Base-by-base conservation (phyloP, 2,797 vertebrate genomes). In the Stomatorhinus walkeri region DNA sequence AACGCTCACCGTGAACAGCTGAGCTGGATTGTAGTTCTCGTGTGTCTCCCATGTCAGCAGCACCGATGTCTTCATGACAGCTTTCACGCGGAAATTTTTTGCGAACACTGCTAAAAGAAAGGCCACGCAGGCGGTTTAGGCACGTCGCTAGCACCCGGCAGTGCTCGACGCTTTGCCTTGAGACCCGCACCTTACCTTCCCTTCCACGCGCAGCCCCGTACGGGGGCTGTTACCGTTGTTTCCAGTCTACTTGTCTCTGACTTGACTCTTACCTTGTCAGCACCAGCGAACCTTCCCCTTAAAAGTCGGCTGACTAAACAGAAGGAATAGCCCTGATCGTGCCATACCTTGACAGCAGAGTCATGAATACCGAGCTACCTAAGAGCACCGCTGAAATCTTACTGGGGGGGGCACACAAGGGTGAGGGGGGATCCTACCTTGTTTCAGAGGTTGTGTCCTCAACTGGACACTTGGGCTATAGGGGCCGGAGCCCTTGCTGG, bases 1-100 rank as follows among this genome's bases (percentile, higher is more conserved):
- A 1, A 0, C 90, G 94, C 97, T 97, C 94, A 99, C 98, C 89
- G 98, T 98, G 93, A 99, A 99, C 61, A 97, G 97, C 90, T 98
- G 96, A 36, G 96, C 94, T 48, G 98, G 98, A 92, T 98, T 99
- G 92, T 95, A 96, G 92, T 98, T 97, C 93, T 98, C 97, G 90
- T 97, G 96, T 93, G 98, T 97, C 94, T 99, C 98, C 98, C 98
- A 99, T 49, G 97, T 98, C 40, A 99, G 95, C 89, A 99, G 95
- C 86, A 98, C 97, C 0, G 98, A 99, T 89, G 97, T 98, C 96
- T 99, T 99, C 97, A 99, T 99, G 89, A 98, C 97, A 76, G 97
- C 97, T 95, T 99, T 99, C 89, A 99, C 98, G 93, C 96, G 96
- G 95, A 99, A 99, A 96, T 99, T 99, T 94, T 99, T 98, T 94